Conservation (phyloP, 2,797 vertebrate species). For the Hoplostethus mediterraneus region DNA sequence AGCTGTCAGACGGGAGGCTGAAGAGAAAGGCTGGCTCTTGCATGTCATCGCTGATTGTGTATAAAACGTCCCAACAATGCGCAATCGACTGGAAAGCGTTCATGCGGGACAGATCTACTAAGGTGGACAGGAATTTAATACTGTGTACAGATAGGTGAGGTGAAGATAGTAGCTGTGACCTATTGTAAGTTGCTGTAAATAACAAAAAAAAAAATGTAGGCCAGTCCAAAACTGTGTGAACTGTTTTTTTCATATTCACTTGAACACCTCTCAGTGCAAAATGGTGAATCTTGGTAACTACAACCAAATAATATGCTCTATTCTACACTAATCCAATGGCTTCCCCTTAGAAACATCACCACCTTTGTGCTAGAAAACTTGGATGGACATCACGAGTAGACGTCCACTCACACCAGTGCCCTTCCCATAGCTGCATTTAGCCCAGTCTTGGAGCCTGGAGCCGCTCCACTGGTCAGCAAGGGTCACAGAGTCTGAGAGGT, state of each 20-base stretch:
- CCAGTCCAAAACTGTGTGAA: too few species aligned
- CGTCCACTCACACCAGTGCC: slow-evolving; percentile 31
- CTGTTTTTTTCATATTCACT: too few species aligned
- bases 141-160: too few species aligned
- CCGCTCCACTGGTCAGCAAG: slow-evolving; percentile 46
- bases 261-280: too few species aligned
- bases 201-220: background rate
- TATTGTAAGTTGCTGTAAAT: background rate
- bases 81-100: slow-evolving; percentile 18
- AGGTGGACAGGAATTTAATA: slow-evolving; percentile 1
- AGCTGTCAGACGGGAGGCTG: slow-evolving; percentile 41
- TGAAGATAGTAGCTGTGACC: too few species aligned
- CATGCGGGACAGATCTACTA: background rate
- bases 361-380: slow-evolving; percentile 8
- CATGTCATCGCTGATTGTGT: slow-evolving; percentile 11
- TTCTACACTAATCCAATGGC: slow-evolving; percentile 1
- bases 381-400: slow-evolving; percentile 25
- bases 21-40: slow-evolving; percentile 14
- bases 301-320: background rate
- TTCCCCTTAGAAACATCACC: background rate
- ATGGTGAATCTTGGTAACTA: background rate
- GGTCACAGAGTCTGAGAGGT: slow-evolving; percentile 64
- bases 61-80: slow-evolving; percentile 37
- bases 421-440: slow-evolving; percentile 65
- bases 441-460: slow-evolving; percentile 21